phyloP scores from a whole-genome alignment of 2,797 vertebrate genomes.

The Macroramphosus scolopax region DNA sequence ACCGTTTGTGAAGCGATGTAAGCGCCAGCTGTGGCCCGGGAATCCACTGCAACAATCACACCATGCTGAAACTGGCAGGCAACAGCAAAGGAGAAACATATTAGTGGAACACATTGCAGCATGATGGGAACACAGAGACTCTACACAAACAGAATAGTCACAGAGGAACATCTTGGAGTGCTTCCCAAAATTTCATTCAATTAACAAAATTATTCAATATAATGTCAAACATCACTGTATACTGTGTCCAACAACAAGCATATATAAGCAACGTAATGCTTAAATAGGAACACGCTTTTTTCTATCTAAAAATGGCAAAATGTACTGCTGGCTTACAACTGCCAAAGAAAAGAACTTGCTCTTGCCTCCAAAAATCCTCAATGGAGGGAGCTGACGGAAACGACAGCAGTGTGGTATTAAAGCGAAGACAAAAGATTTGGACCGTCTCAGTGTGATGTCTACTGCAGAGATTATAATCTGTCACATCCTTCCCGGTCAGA shows the following conservation, averaged over 20 bases:
- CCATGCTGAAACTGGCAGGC: slow-evolving; percentile 82
- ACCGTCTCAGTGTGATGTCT: slow-evolving; percentile 22
- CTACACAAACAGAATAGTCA: too few relatives aligned
- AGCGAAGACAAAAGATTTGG: slow-evolving; percentile 25
- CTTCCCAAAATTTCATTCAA: too few relatives aligned
- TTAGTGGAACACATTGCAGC: too few relatives aligned
- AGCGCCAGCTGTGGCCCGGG: slow-evolving; percentile 87
- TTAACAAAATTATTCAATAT: too few relatives aligned
- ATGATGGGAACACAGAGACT: too few relatives aligned
- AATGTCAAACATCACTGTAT: too few relatives aligned
- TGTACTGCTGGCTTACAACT: slow-evolving; percentile 1
- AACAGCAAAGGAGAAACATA: not conserved
- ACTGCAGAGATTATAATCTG: slow-evolving; percentile 27
- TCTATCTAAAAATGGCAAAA: too few relatives aligned
- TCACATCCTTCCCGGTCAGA: slow-evolving; percentile 1
- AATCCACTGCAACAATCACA: slow-evolving; percentile 90
- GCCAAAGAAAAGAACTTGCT: slow-evolving; percentile 10
- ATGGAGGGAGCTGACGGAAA: slow-evolving; percentile 19
- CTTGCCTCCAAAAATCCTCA: slow-evolving; percentile 13
- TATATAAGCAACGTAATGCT: too few relatives aligned
- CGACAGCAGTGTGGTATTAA: slow-evolving; percentile 6
- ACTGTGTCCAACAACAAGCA: too few relatives aligned
- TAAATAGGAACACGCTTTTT: too few relatives aligned
- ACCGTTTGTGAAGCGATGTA: slow-evolving; percentile 91
- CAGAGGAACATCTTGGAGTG: too few relatives aligned